Base-by-base conservation (phyloP, 2,113 vertebrate species). In the Brevimyrus niger region DNA sequence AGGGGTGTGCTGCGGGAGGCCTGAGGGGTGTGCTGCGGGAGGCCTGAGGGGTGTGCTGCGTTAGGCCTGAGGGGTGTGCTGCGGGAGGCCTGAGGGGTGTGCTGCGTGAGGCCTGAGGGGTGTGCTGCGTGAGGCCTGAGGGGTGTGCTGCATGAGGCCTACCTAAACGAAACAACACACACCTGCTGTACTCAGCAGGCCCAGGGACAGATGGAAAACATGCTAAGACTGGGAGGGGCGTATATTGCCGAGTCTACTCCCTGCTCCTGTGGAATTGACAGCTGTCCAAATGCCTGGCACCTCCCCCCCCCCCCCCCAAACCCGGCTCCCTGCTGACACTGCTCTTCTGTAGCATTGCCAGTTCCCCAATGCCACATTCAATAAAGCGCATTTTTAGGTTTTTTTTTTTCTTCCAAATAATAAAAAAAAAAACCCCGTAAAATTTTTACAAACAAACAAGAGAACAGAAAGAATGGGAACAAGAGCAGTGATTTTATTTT, bases 371-470 rank as follows among this genome's bases (percentile, higher is more conserved):
- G 47, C 46, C 47, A 48, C 76, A 38, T 85, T 84, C 35, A 55
- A 85, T 89, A 89, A 55, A 13, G 0, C 2, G 21, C 19, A 38
- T 61, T 61, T 86, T 86, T n/a, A 86, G 9, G 19, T 27, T 85
- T 11, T 48, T 48, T 47, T 9, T 9, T 47, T 47, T 47, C 2
- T 10, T 47, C n/a, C n/a, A n/a, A n/a, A 6, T 7, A 46, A 46
- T 3, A 82, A 44, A 23, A 86, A 55, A 89, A 31, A 35, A 73
- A 73, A 31, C 1, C 69, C 69, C 1, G 27, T 73, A 73, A 35
- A 35, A 35, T 15, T 73, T 53, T 83, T 89, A 61, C 80, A 89
- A 89, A 38, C 88, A 89, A 83, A 84, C 80, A 38, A 86, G 58
- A 27, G 53, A 89, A 69, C 51, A 87, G 86, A 38, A 61, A 87